Evolutionary conservation across 2,888 invertebrate species (phyloP).

Genomic region (Lacanobia oleracea): DNA sequence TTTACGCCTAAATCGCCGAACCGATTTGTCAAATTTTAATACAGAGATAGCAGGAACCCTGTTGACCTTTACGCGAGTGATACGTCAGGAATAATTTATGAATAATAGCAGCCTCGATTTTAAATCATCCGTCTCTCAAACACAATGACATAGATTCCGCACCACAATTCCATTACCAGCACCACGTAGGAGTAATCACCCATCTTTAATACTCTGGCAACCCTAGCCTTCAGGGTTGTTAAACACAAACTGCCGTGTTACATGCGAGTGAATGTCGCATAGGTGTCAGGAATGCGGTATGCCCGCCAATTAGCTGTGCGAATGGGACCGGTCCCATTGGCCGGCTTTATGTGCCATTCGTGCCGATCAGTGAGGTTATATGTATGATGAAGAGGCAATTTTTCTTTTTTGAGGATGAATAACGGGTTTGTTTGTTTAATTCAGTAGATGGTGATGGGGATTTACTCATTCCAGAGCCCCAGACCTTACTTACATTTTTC

Average conservation of each 20-base stretch:
- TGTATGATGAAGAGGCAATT: constrained; percentile 11
- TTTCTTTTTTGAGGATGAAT: not conserved
- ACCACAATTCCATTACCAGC: not conserved
- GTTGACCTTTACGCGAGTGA: too few species aligned
- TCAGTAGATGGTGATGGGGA: too few species aligned
- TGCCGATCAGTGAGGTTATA: constrained; percentile 16
- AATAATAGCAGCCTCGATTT: too few species aligned
- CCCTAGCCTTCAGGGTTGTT: constrained; percentile 59
- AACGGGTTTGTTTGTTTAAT: too few species aligned
- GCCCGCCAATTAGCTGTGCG: constrained; percentile 77
- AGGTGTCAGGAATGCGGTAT: constrained; percentile 75
- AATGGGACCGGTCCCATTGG: constrained; percentile 71
- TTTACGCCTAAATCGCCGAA: too few species aligned
- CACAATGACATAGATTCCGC: constrained; percentile 14
- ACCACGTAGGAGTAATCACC: constrained; percentile 23
- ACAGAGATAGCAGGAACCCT: too few species aligned
- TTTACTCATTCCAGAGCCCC: too few species aligned
- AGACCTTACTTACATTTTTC: too few species aligned
- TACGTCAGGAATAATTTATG: too few species aligned
- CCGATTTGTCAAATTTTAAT: too few species aligned
- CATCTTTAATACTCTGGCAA: constrained; percentile 47
- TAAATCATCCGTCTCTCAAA: too few species aligned
- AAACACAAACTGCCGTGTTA: constrained; percentile 64
- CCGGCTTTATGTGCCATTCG: constrained; percentile 55
- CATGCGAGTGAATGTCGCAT: constrained; percentile 59